Evolutionary conservation across 2,888 invertebrate species (phyloP).

Genomic region (Hemaris fuciformis): DNA sequence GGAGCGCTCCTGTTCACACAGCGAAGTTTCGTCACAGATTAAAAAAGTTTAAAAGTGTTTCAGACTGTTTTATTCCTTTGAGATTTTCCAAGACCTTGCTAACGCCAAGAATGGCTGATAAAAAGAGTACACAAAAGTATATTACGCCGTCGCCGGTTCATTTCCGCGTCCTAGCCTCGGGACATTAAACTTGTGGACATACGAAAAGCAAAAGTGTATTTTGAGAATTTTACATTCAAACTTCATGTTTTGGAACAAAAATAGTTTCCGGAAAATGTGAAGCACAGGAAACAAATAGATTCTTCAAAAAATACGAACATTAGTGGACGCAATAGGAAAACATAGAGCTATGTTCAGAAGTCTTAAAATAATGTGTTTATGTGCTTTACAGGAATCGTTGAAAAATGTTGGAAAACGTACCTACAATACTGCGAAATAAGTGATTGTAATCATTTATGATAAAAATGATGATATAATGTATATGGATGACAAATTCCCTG

Average conservation of each 20-base stretch:
- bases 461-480: too few relatives aligned
- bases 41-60: conserved; percentile 53
- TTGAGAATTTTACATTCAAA: conserved; percentile 11
- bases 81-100: conserved; percentile 26
- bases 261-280: too few relatives aligned
- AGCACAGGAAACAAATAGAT: too few relatives aligned
- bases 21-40: conserved; percentile 48
- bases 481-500: background rate
- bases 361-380: too few relatives aligned
- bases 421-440: too few relatives aligned
- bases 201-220: conserved; percentile 24
- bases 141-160: conserved; percentile 19
- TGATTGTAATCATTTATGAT: too few relatives aligned
- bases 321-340: too few relatives aligned
- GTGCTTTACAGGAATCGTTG: too few relatives aligned
- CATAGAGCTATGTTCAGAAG: too few relatives aligned
- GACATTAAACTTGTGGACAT: conserved; percentile 23
- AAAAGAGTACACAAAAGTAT: conserved; percentile 17
- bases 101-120: conserved; percentile 20
- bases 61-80: conserved; percentile 33
- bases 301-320: too few relatives aligned
- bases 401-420: too few relatives aligned
- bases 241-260: conserved; percentile 16
- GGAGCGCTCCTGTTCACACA: conserved; percentile 36
- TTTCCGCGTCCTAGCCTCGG: conserved; percentile 23